Percentiles rank a stretch among this genome's conserved stretches.
phyloP scores from a whole-genome alignment of 2,888 invertebrate species.

The Pristionchus entomophagus region DNA sequence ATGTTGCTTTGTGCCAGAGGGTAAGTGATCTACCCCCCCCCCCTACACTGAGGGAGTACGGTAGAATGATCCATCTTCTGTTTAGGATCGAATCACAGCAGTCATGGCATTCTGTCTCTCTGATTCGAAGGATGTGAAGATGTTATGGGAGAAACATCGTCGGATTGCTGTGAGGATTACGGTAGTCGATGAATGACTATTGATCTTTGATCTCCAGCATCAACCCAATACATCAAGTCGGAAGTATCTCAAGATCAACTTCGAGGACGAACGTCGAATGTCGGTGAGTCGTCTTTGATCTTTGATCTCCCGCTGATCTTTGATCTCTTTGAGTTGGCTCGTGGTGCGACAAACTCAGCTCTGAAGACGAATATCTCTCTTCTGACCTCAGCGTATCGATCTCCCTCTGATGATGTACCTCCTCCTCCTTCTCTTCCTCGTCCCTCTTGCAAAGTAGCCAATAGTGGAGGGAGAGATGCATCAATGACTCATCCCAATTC shows the following conservation, averaged over 20 bases:
- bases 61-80: neutral
- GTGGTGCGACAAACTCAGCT: neutral
- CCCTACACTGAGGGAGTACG: neutral
- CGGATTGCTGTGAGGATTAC: neutral
- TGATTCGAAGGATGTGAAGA: neutral
- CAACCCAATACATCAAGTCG: constrained; percentile 6
- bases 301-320: neutral
- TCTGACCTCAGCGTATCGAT: neutral
- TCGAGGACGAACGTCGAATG: constrained; percentile 8
- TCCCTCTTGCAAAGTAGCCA: neutral
- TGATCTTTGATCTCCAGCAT: constrained; percentile 19
- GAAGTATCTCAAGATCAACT: constrained; percentile 14
- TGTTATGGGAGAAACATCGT: constrained; percentile 24
- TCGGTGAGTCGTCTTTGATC: constrained; percentile 25
- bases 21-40: no score
- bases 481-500: constrained; percentile 28
- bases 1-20: neutral
- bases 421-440: constrained; percentile 8
- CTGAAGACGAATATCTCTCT: neutral
- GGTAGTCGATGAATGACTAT: neutral
- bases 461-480: constrained; percentile 8
- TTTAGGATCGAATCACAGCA: constrained; percentile 13
- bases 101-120: neutral
- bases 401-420: neutral
- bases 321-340: constrained; percentile 25